phyloP scores from a whole-genome alignment of 2,797 vertebrate species.

The Hippoglossus hippoglossus region DNA sequence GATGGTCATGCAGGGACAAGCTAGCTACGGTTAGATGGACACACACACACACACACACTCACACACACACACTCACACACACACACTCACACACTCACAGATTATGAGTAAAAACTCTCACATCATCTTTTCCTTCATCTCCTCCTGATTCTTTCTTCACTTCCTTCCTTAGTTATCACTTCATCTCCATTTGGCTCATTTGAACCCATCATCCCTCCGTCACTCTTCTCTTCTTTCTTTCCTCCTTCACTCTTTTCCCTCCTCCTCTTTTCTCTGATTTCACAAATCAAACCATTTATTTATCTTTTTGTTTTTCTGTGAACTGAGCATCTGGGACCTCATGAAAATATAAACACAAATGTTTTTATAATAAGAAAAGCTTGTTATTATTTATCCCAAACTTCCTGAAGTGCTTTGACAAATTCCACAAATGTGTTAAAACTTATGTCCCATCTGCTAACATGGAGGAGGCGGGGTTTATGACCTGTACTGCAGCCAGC shows the following conservation, averaged over 20 bases:
- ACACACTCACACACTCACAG: conserved; percentile 25
- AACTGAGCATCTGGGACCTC: too few species aligned
- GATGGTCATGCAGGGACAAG: conserved; percentile 75
- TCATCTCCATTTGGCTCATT: background rate
- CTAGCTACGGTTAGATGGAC: conserved; percentile 61
- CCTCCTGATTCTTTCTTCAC: background rate
- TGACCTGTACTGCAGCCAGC: too few species aligned
- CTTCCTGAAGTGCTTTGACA: too few species aligned
- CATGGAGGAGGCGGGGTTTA: too few species aligned
- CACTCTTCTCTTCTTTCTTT: background rate
- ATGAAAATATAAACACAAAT: too few species aligned
- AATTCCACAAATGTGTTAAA: too few species aligned
- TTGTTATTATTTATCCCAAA: too few species aligned
- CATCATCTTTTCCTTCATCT: conserved; percentile 4
- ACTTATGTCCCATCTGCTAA: too few species aligned
- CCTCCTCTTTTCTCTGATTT: background rate
- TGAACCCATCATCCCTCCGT: background rate
- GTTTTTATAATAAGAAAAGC: too few species aligned
- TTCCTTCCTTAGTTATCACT: background rate
- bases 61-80: conserved; percentile 36
- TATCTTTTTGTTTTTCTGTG: too few species aligned
- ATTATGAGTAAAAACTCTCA: conserved; percentile 35
- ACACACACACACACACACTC: conserved; percentile 24
- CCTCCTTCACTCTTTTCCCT: background rate
- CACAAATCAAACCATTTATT: too few species aligned